Conservation (phyloP, 2,797 vertebrate species). For the Megalops cyprinoides region DNA sequence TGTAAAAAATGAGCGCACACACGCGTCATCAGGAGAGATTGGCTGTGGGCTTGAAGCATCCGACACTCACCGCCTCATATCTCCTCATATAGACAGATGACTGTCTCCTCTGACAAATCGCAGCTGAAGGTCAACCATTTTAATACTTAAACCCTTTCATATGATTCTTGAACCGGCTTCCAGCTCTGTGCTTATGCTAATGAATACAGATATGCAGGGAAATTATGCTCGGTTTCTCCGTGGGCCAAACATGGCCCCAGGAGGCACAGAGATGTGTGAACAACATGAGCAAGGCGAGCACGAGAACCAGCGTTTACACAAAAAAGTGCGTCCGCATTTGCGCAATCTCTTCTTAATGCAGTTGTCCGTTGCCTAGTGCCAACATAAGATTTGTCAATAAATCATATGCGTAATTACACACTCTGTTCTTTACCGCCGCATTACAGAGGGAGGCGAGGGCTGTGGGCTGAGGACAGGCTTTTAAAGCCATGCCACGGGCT, state of each 20-base stretch:
- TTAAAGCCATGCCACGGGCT: background rate
- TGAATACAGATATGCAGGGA: background rate
- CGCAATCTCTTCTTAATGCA: background rate
- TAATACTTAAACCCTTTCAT: conserved; percentile 28
- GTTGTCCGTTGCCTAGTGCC: background rate
- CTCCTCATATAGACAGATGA: background rate
- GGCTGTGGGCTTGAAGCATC: background rate
- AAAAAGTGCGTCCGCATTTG: background rate
- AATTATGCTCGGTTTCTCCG: background rate
- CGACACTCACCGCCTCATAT: background rate
- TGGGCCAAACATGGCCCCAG: background rate
- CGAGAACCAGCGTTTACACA: background rate
- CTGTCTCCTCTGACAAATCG: conserved; percentile 21
- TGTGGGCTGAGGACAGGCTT: background rate
- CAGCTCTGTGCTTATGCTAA: background rate
- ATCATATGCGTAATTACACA: background rate
- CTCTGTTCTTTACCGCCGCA: background rate
- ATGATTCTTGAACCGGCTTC: conserved; percentile 9
- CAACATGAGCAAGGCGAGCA: background rate
- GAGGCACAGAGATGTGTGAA: background rate
- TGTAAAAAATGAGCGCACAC: too few relatives aligned
- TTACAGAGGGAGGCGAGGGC: background rate
- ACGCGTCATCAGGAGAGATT: background rate
- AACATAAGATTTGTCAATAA: background rate
- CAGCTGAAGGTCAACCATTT: background rate